Evolutionary conservation across 2,113 vertebrate genomes (phyloP).

Genomic region (Pituophis catenifer): DNA sequence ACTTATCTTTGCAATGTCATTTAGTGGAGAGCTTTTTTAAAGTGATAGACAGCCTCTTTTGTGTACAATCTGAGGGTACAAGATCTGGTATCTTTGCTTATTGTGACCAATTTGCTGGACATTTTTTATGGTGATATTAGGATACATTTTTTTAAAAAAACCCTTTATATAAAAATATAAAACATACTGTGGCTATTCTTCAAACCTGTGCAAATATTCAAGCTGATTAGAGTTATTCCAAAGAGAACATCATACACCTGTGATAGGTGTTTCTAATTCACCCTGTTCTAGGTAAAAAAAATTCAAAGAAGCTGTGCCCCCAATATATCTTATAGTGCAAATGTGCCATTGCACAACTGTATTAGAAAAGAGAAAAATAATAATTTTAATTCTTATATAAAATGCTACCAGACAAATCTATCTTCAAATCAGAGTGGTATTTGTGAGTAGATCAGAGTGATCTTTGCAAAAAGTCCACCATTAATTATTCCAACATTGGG

Average conservation of each 20-base stretch:
- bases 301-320: background rate
- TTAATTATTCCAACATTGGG: background rate
- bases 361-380: background rate
- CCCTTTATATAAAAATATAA: background rate
- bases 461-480: background rate
- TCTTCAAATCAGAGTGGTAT: background rate
- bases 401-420: background rate
- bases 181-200: background rate
- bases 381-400: background rate
- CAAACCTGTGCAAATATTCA: background rate
- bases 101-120: background rate
- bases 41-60: background rate
- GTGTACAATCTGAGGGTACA: background rate
- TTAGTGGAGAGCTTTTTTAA: background rate
- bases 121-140: background rate
- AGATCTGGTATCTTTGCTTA: background rate
- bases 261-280: background rate
- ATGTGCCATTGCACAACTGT: background rate
- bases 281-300: background rate
- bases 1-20: background rate
- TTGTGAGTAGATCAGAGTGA: background rate
- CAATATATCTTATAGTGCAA: background rate
- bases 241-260: background rate
- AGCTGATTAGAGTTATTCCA: background rate
- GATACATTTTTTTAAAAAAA: background rate